Evolutionary conservation across 53 echinoderm and acorn worm genomes (phyloP).

Genomic region (Apostichopus leukothele): DNA sequence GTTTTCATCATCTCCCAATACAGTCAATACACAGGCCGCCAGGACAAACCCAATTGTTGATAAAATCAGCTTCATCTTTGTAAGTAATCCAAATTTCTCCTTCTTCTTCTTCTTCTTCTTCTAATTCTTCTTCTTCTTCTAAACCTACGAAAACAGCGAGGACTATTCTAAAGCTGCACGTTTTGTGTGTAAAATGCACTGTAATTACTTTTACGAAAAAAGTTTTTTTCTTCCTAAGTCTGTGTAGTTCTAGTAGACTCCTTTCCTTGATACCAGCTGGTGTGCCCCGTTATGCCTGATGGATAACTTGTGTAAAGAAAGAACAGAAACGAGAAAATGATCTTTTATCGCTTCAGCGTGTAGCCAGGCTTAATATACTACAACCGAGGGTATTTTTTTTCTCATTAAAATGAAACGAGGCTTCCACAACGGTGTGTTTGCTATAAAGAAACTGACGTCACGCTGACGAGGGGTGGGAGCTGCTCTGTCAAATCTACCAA

Average conservation of each 20-base stretch:
- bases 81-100: slow-evolving; percentile 17
- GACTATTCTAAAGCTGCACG: no score
- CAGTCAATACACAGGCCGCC: slow-evolving; percentile 18
- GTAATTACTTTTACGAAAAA: no score
- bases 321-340: not conserved
- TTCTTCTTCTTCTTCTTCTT: not conserved
- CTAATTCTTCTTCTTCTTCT: no score
- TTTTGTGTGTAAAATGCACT: no score
- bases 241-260: not conserved
- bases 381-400: not conserved
- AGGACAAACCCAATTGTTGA: slow-evolving; percentile 20
- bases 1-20: slow-evolving; percentile 24
- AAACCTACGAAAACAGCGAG: no score
- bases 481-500: not conserved
- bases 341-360: not conserved
- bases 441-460: not conserved
- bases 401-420: not conserved
- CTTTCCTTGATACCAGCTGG: not conserved
- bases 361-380: not conserved
- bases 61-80: slow-evolving; percentile 16
- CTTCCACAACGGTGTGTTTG: not conserved
- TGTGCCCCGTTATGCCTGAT: not conserved
- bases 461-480: not conserved
- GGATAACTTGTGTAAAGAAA: not conserved
- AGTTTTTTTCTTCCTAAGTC: no score